phyloP scores from a whole-genome alignment of 2,113 vertebrate species.

The Pleuronectes platessa region DNA sequence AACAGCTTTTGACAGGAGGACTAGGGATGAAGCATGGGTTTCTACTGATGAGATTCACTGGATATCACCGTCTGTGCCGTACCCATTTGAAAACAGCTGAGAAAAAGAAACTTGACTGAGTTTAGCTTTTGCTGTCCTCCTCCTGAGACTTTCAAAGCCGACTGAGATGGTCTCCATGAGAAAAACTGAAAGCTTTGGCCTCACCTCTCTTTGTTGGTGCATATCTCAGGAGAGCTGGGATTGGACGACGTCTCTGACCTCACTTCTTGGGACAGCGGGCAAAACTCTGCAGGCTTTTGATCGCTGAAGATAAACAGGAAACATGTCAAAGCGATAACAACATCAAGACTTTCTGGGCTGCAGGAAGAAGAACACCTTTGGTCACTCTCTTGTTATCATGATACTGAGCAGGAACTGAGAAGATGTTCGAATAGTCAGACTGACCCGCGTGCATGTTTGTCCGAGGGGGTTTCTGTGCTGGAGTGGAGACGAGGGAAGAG shows the following conservation, averaged over 20 bases:
- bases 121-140: background rate
- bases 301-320: slow-evolving; percentile 75
- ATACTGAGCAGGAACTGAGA: background rate
- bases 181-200: background rate
- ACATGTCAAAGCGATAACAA: background rate
- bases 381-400: background rate
- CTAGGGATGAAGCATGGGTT: too few species aligned
- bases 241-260: slow-evolving; percentile 94
- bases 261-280: slow-evolving; percentile 89
- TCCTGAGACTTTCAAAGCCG: too few species aligned
- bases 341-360: background rate
- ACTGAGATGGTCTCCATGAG: background rate
- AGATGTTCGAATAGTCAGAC: slow-evolving; percentile 34
- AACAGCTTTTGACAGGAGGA: too few species aligned
- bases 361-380: too few species aligned
- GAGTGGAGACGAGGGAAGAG: slow-evolving; percentile 96
- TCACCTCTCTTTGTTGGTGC: slow-evolving; percentile 95
- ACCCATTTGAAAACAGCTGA: background rate
- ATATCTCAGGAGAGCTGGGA: slow-evolving; percentile 97
- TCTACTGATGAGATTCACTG: too few species aligned
- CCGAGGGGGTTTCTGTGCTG: slow-evolving; percentile 85
- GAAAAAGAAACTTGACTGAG: background rate
- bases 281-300: slow-evolving; percentile 87
- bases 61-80: too few species aligned
- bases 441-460: slow-evolving; percentile 87